phyloP scores from a whole-genome alignment of 92 coral and sea anemone genomes.

The Blastomussa wellsi region DNA sequence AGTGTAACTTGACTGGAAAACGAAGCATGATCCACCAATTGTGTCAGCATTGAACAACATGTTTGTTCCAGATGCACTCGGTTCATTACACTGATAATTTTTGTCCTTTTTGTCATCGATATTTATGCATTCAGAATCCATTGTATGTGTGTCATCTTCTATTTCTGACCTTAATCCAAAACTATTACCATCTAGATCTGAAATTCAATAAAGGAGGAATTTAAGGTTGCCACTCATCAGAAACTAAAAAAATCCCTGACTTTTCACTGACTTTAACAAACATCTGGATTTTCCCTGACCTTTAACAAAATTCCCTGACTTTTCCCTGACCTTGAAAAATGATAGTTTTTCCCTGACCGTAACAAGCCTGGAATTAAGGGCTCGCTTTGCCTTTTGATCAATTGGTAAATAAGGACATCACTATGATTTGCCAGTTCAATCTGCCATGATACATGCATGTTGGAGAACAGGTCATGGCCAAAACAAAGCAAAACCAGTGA shows the following conservation, averaged over 20 bases:
- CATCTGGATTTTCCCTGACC: no score
- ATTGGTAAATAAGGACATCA: not conserved
- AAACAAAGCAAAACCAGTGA: not conserved
- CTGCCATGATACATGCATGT: not conserved
- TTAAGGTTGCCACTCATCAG: no score
- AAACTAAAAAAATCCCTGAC: no score
- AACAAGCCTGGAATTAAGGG: no score
- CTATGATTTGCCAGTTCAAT: no score
- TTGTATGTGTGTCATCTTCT: not conserved
- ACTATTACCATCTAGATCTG: conserved; percentile 9
- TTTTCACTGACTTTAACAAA: no score
- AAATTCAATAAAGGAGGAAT: conserved; percentile 1
- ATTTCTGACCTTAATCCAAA: conserved; percentile 13
- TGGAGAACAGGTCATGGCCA: not conserved
- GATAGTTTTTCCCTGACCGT: no score
- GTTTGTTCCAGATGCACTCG: conserved; percentile 7
- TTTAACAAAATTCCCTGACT: no score
- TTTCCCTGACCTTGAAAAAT: no score
- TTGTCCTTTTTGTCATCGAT: not conserved
- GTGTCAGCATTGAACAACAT: not conserved
- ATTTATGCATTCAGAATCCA: conserved; percentile 2
- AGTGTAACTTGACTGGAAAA: conserved; percentile 18
- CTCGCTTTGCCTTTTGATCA: conserved; percentile 4
- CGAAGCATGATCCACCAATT: conserved; percentile 12
- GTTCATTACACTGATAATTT: not conserved